Evolutionary conservation across 2,888 invertebrate genomes (phyloP).

Genomic region (Lagria hirta): DNA sequence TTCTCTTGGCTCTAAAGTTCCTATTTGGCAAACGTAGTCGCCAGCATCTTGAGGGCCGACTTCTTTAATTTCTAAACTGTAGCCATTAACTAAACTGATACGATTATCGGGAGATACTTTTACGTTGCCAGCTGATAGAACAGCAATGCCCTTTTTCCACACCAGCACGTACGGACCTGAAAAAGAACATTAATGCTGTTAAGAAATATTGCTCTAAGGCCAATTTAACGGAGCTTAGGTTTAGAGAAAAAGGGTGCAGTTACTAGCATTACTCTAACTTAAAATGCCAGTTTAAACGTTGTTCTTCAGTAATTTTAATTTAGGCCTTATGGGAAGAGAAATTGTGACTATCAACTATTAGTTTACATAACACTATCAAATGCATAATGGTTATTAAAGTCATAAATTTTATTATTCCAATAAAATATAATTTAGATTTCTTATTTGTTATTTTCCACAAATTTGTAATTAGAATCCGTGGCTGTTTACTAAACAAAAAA

Average conservation of each 20-base stretch:
- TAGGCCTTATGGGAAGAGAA: too few species aligned
- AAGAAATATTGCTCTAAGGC: conserved; percentile 25
- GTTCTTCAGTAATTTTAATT: too few species aligned
- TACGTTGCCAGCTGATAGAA: conserved; percentile 64
- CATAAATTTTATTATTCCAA: too few species aligned
- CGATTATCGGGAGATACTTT: conserved; percentile 67
- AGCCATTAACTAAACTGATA: conserved; percentile 63
- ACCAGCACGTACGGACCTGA: conserved; percentile 64
- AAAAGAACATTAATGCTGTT: conserved; percentile 32
- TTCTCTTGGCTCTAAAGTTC: conserved; percentile 64
- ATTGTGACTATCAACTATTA: too few species aligned
- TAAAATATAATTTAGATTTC: too few species aligned
- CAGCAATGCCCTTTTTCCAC: conserved; percentile 68
- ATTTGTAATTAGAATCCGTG: too few species aligned
- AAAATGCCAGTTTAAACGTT: too few species aligned
- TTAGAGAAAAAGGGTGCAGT: conserved; percentile 6
- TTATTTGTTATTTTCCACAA: too few species aligned
- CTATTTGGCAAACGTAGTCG: conserved; percentile 69
- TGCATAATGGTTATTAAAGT: too few species aligned
- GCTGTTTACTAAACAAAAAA: too few species aligned
- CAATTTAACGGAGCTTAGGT: conserved; percentile 27
- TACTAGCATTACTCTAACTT: too few species aligned
- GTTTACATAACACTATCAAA: too few species aligned
- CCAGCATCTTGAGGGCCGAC: conserved; percentile 67
- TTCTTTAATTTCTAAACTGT: conserved; percentile 66